phyloP scores from a whole-genome alignment of 2,888 invertebrate genomes.

The Pachliopta kotzebuea region DNA sequence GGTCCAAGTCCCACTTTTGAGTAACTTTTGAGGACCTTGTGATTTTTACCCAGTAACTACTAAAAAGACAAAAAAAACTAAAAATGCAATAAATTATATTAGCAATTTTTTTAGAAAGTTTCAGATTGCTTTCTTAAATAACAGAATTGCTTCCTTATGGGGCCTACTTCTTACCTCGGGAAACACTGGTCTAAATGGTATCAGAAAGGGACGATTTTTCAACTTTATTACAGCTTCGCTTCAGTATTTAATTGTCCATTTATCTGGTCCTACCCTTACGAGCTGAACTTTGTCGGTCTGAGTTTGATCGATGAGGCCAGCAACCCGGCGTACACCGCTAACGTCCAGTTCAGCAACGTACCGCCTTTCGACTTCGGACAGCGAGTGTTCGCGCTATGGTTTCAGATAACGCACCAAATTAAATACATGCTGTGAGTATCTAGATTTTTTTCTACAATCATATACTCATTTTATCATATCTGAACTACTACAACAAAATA shows the following conservation, averaged over 20 bases:
- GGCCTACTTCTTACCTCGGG: too few species aligned
- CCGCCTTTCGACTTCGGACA: conserved; percentile 44
- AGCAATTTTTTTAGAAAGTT: too few species aligned
- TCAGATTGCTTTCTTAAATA: too few species aligned
- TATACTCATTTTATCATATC: neutral
- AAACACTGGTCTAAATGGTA: too few species aligned
- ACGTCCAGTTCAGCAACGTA: conserved; percentile 32
- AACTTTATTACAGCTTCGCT: conserved; percentile 40
- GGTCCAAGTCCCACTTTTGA: too few species aligned
- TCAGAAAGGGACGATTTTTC: too few species aligned
- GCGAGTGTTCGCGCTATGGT: conserved; percentile 40
- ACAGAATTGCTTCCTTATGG: too few species aligned
- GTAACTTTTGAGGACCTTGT: too few species aligned
- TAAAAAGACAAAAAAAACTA: too few species aligned
- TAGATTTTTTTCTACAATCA: too few species aligned
- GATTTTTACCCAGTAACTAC: too few species aligned
- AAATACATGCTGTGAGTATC: conserved; percentile 17
- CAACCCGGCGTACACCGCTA: conserved; percentile 38
- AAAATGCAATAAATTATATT: too few species aligned
- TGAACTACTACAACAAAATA: neutral
- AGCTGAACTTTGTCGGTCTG: conserved; percentile 34
- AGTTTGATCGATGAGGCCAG: conserved; percentile 36
- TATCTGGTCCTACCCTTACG: conserved; percentile 46
- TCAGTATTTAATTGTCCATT: conserved; percentile 48
- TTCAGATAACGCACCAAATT: conserved; percentile 26